Percentiles rank a stretch among this genome's conserved stretches.
Conservation (phyloP, 2,113 vertebrate genomes). For the Cercopithecus mona region DNA sequence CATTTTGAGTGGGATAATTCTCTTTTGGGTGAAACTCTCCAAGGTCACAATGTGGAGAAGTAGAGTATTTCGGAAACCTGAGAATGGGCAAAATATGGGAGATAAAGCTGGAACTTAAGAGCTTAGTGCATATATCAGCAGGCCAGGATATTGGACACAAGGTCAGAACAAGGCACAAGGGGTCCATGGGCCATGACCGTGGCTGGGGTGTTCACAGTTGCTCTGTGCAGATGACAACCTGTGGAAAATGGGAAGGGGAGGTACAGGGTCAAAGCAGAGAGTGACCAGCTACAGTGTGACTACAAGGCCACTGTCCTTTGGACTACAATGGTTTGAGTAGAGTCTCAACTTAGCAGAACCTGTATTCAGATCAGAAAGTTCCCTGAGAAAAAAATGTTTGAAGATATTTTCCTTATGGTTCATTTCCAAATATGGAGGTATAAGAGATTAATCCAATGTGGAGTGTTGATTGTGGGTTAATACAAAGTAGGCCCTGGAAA, state of each 20-base stretch:
- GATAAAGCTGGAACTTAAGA: background rate
- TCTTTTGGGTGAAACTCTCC: background rate
- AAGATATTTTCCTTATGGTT: background rate
- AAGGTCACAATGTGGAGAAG: background rate
- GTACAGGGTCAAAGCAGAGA: background rate
- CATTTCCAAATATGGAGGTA: background rate
- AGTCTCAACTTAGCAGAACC: background rate
- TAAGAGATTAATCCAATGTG: background rate
- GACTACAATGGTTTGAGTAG: background rate
- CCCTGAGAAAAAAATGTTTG: background rate
- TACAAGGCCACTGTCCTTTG: background rate
- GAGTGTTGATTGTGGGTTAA: background rate
- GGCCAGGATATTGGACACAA: background rate
- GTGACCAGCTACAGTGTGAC: background rate
- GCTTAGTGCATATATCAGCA: background rate
- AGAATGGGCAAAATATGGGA: background rate
- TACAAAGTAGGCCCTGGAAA: background rate
- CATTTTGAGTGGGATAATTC: background rate
- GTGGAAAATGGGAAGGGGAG: background rate
- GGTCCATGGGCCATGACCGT: accelerated
- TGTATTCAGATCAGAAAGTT: background rate
- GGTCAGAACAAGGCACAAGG: background rate
- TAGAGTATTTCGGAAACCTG: background rate
- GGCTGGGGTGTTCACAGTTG: background rate
- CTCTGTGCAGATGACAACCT: background rate